These are phyloP conservation scores for Zaprionus ghesquierei DNA, from an alignment of 1,140 invertebrate genomes.

Conservation along the genomic window DNA sequence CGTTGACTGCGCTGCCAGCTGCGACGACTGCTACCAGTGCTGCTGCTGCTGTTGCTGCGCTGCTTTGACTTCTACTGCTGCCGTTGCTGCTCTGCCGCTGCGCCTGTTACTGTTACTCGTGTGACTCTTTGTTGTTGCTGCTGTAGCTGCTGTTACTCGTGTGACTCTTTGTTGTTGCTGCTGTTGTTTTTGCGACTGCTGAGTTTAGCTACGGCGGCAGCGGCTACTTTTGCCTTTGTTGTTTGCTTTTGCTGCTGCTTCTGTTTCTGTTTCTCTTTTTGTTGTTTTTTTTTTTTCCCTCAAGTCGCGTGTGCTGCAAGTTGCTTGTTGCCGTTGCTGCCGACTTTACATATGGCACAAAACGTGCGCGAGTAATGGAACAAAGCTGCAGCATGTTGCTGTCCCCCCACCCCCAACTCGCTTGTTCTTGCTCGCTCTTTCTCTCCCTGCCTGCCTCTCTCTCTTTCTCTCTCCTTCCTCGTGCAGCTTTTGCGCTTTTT, in stretches of 20 bases:
- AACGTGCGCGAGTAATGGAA: conserved; percentile 45
- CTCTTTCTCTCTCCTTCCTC: not conserved
- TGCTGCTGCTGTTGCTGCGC: conserved; percentile 40
- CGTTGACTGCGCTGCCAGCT: not conserved
- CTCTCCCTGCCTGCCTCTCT: not conserved
- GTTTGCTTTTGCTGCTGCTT: conserved; percentile 44
- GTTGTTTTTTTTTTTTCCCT: conserved; percentile 28
- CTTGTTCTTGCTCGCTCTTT: not conserved
- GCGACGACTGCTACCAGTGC: conserved; percentile 20
- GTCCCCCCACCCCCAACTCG: not conserved
- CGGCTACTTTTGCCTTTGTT: conserved; percentile 39
- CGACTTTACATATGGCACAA: conserved; percentile 46
- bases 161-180: conserved; percentile 10
- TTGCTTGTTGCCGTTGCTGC: conserved; percentile 22
- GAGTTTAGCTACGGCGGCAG: conserved; percentile 21
- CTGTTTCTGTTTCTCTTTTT: conserved; percentile 26
- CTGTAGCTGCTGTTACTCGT: not conserved
- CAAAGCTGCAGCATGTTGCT: conserved; percentile 14
- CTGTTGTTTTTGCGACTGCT: conserved; percentile 30
- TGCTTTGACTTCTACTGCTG: conserved; percentile 30
- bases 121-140: conserved; percentile 33
- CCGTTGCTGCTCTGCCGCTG: conserved; percentile 1
- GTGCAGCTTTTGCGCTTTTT: conserved; percentile 35
- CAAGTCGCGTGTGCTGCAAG: conserved; percentile 36
- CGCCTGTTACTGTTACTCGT: conserved; percentile 45